A percentile compares a stretch with the other conserved stretches of the same genome.
Evolutionary conservation across 2,888 invertebrate species (phyloP).

Genomic region (Phaedon cochleariae): DNA sequence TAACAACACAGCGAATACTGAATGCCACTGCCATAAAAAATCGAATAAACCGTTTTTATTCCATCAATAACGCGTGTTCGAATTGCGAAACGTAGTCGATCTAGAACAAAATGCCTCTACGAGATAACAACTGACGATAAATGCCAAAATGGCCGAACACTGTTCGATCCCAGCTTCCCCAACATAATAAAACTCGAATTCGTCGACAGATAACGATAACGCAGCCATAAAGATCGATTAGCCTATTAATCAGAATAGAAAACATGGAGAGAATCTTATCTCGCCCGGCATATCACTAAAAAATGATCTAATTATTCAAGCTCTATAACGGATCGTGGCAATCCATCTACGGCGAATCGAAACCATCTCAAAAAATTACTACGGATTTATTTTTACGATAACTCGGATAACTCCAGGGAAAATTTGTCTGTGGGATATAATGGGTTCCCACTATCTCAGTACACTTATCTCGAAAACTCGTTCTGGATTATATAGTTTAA

Average conservation of each 20-base stretch:
- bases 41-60: not conserved
- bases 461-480: slow-evolving; percentile 5
- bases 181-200: slow-evolving; percentile 37
- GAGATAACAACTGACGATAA: not conserved
- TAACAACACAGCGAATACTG: not conserved
- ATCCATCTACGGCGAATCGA: slow-evolving; percentile 49
- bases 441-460: not conserved
- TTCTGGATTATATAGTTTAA: not conserved
- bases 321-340: slow-evolving; percentile 40
- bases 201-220: slow-evolving; percentile 35
- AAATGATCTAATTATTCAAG: slow-evolving; percentile 46
- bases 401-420: slow-evolving; percentile 18
- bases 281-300: slow-evolving; percentile 40
- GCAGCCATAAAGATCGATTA: slow-evolving; percentile 36
- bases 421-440: slow-evolving; percentile 25
- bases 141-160: not conserved
- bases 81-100: slow-evolving; percentile 1
- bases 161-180: slow-evolving; percentile 21
- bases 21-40: not conserved
- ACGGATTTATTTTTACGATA: slow-evolving; percentile 45
- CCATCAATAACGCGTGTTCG: not conserved
- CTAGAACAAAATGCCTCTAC: not conserved
- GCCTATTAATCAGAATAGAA: slow-evolving; percentile 41
- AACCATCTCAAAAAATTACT: slow-evolving; percentile 47
- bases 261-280: slow-evolving; percentile 43